Base-by-base conservation (phyloP, 2,888 invertebrate genomes). In the Erynnis tages region DNA sequence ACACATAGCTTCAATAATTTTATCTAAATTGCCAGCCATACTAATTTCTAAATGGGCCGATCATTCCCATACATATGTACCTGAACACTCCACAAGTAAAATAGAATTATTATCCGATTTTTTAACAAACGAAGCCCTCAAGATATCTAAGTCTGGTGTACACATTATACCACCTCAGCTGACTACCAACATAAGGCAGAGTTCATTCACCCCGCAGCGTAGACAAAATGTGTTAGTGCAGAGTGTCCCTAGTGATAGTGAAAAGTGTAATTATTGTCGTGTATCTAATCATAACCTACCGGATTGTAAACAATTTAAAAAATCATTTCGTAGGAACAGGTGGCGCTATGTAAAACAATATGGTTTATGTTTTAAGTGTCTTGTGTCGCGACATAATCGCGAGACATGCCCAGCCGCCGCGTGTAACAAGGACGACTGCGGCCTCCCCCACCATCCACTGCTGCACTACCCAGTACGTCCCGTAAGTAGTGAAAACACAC, bases 91-190 rank as follows among this genome's bases (percentile, higher is more conserved):
- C n/a, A 16, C 19, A 5, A 6, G 7, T 21, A 38, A 38, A 10
- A 38, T 38, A 21, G 37, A 38, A 21, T 10, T 19, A 38, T 38
- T 38, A 38, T 38, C 37, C 3, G 37, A 38, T 14, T 38, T 38
- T 23, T 13, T 38, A 5, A 6, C 19, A 11, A 11, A 11, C 21
- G 38, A 38, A 38, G 38, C 38, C 6, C 10, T 21, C 5, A 38
- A 38, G 38, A 38, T 38, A 21, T 38, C 38, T 10, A 38, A 17
- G 19, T 19, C n/a, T 11, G 14, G 16, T 16, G 16, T 13, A 11
- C 1, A 13, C 16, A 34, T 13, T 14, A 14, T 35, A 35, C 10
- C 1, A 21, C 10, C 35, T 17, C n/a, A n/a, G n/a, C n/a, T n/a
- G n/a, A n/a, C 5, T 8, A 38, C 10, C 4, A 38, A 5, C n/a